Percentiles rank a stretch among this genome's conserved stretches.
phyloP scores from a whole-genome alignment of 2,113 vertebrate species.

The Chaetops frenatus region DNA sequence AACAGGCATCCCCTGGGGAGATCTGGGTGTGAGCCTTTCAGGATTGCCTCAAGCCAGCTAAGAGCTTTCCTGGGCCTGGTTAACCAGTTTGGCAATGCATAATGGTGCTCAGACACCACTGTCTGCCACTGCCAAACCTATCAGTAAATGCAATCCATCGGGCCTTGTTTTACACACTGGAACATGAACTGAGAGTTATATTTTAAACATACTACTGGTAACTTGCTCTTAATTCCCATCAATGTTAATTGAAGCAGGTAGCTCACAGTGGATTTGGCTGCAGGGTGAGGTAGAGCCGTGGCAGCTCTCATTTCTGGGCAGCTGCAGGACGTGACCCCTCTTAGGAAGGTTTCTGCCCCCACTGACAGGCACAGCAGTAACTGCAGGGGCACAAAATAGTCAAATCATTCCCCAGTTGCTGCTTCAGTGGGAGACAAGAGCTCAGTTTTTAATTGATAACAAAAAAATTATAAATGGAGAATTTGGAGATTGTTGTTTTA shows the following conservation, averaged over 20 bases:
- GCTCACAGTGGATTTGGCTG: background rate
- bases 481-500: background rate
- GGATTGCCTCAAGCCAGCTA: background rate
- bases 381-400: background rate
- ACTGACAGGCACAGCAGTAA: background rate
- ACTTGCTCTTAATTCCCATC: background rate
- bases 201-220: background rate
- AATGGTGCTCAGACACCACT: background rate
- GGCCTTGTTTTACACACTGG: fast-evolving
- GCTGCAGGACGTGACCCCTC: background rate
- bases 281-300: fast-evolving
- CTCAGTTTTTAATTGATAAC: background rate
- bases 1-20: background rate
- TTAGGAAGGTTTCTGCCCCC: background rate
- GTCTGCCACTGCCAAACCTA: background rate
- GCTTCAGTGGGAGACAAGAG: background rate
- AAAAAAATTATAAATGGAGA: background rate
- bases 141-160: background rate
- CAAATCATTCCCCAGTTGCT: background rate
- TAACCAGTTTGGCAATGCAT: background rate
- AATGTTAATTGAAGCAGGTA: background rate
- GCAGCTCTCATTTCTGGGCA: background rate
- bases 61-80: background rate
- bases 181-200: fast-evolving
- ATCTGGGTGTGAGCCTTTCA: background rate